Conservation (phyloP, 2,888 invertebrate genomes). For the Synergus japonicus region DNA sequence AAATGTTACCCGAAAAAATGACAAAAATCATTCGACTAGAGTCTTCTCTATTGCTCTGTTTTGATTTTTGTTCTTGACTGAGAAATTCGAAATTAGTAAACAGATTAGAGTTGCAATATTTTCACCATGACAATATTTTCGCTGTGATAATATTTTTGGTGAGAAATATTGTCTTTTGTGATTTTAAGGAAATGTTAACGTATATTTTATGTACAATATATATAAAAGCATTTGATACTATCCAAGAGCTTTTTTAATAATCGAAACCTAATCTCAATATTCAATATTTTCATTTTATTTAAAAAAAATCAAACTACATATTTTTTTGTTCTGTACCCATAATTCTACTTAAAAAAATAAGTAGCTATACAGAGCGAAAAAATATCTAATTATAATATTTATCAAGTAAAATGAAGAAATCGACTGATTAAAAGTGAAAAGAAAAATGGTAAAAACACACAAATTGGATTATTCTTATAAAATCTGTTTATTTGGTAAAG, state of each 20-base stretch:
- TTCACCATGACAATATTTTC: not conserved
- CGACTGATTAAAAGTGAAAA: no score
- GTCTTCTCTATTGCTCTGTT: not conserved
- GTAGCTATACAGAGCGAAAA: no score
- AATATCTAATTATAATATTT: no score
- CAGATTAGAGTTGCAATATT: not conserved
- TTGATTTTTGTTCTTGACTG: not conserved
- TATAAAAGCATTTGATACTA: conserved; percentile 15
- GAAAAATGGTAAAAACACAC: no score
- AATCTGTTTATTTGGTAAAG: not conserved
- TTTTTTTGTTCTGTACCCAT: no score
- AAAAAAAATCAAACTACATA: not conserved
- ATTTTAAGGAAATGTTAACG: not conserved
- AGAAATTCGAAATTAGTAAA: not conserved
- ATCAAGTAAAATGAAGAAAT: no score
- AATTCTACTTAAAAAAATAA: no score
- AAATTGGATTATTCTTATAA: no score
- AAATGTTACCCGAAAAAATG: not conserved
- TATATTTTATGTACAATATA: not conserved
- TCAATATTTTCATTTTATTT: not conserved
- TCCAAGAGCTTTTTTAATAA: not conserved
- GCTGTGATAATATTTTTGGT: not conserved
- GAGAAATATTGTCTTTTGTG: not conserved
- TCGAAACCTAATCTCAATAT: not conserved
- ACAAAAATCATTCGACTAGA: not conserved